Evolutionary conservation across 2,797 vertebrate genomes (phyloP).

Genomic region (Pseudomugil gertrudae): DNA sequence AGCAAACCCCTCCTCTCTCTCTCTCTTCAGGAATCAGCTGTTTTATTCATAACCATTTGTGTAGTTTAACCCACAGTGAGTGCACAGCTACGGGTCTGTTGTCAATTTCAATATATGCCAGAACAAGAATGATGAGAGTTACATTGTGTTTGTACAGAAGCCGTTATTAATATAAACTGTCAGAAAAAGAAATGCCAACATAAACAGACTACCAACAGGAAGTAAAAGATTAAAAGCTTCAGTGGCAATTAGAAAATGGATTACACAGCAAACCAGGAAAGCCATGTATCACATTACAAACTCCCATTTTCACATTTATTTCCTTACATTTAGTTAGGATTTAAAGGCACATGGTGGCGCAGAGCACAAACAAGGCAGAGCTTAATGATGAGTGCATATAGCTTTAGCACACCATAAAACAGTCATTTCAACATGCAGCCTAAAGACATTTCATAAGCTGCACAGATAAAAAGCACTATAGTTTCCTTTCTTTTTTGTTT

Average conservation of each 20-base stretch:
- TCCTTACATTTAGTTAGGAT: constrained; percentile 25
- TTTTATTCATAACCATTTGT: constrained; percentile 56
- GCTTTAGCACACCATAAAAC: constrained; percentile 37
- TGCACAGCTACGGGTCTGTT: constrained; percentile 20
- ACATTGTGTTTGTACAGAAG: constrained; percentile 2
- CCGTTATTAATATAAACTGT: neutral
- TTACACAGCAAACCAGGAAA: neutral
- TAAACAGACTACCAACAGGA: neutral
- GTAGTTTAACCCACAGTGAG: constrained; percentile 25
- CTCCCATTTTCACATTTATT: neutral
- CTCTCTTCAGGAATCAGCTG: constrained; percentile 38
- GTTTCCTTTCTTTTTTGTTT: constrained; percentile 3
- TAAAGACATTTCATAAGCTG: constrained; percentile 32
- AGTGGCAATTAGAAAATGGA: neutral
- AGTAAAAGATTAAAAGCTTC: constrained; percentile 1
- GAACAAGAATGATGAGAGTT: constrained; percentile 22
- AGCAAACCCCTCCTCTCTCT: constrained; percentile 1
- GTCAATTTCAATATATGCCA: constrained; percentile 25
- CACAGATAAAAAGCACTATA: constrained; percentile 33
- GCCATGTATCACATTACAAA: neutral
- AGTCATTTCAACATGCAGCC: constrained; percentile 42
- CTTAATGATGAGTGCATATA: constrained; percentile 30
- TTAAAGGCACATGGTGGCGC: constrained; percentile 29
- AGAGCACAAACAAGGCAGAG: constrained; percentile 40
- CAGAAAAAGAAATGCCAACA: constrained; percentile 2